Evolutionary conservation across 2,888 invertebrate genomes (phyloP), one percentile per base, ranked within the genome.

Genomic region (Actias luna): DNA sequence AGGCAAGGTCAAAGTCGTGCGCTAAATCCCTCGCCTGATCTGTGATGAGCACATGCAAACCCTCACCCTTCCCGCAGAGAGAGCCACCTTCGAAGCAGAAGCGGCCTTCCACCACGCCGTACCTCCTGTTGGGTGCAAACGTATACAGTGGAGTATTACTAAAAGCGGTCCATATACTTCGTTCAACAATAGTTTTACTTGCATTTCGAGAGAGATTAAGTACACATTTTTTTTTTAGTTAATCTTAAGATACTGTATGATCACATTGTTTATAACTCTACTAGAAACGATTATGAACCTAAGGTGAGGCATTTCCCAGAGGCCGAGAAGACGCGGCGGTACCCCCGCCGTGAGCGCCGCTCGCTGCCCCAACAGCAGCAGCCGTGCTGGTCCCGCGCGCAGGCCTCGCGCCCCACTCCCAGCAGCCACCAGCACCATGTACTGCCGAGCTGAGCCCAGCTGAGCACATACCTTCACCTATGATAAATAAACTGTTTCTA

Each of bases 51-150:
- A 97, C 95, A 82, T 96, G 96, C 31, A 97, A 89, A 0, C 97
- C 97, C 81, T 96, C 96, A 12, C 96, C 97, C 76, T 95, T 95
- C 22, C 97, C 97, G 85, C 97, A 97, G 66, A 96, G 93, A 1
- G 97, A 96, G 3, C 97, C 98, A 3, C 97, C 98, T 84, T 98
- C 98, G 87, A 98, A 97, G 82, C 97, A 97, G 83, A 98, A 97
- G 64, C 96, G 93, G 18, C 96, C 96, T 68, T 97, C 97, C 59
- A 97, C 96, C 36, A 97, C 96, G 5, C 98, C 98, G 84, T 97
- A 98, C 59, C 97, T 94, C 71, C 97, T 94, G 75, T 84, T 2
- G 10, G 22, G 25, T 12, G 12, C 5, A 50, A 25, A 50, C 4
- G 5, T 25, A 25, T 10, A 50, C 12, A 50, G 2, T n/a, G n/a